Evolutionary conservation across 2,888 invertebrate species (phyloP), one percentile per base, ranked within the genome.

Genomic region (Hypercompe scribonia): DNA sequence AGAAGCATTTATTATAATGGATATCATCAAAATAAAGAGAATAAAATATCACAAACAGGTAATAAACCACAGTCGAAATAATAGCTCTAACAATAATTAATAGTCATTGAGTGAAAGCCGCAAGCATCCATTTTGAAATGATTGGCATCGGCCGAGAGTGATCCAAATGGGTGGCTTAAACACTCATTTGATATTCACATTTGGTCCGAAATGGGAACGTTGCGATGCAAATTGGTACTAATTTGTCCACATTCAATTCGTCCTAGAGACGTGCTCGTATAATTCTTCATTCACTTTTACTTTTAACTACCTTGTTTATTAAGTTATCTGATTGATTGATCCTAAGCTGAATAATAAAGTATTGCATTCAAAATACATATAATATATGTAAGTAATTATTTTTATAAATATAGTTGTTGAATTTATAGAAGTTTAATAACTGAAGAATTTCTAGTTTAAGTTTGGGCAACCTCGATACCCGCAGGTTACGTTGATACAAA

Each of bases 111-210:
- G 81, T 84, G 86, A 85, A 87, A 89, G 91, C 94, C 93, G 84
- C 93, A 87, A 86, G 89, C 90, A 90, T 92, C 90, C 91, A 93
- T 93, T 92, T 92, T 87, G 89, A 90, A 92, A 91, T 93, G 91
- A 94, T 93, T 91, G 93, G 90, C 91, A 89, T 88, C 87, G 85
- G 87, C 86, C 86, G 91, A 90, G 91, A 91, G 92, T 93, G 92
- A 94, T 94, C 92, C 92, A 91, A 94, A 93, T 92, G 90, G 90
- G 89, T 89, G 88, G 93, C 91, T 93, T 93, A 93, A 94, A 93
- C 86, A 91, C 92, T 94, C 93, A 94, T 94, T 93, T 92, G 89
- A 93, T 94, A 94, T 95, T 95, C 94, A 93, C 92, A 91, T 94
- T 93, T 89, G 90, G 89, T 90, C 78, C 87, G 88, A 85, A 91